Evolutionary conservation across 1,140 invertebrate species (phyloP).

Genomic region (Pseudobourletiella spinata): DNA sequence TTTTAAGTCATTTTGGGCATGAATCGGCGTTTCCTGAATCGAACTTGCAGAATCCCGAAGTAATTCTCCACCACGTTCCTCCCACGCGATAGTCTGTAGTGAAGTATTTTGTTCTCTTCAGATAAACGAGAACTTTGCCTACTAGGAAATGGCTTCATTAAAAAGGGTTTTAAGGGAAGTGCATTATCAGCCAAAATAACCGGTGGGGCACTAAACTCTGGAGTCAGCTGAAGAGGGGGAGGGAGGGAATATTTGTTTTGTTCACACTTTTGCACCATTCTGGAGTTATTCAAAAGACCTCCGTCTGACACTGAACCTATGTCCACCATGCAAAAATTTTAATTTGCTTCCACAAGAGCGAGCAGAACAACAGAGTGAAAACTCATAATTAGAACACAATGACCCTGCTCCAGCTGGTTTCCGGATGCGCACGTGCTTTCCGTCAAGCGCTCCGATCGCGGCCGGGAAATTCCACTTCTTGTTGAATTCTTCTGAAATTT

Average conservation of each 20-base stretch:
- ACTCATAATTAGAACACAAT: constrained; percentile 44
- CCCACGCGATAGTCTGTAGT: constrained; percentile 35
- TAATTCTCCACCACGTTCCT: constrained; percentile 45
- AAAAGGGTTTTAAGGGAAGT: constrained; percentile 31
- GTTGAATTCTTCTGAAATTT: constrained; percentile 37
- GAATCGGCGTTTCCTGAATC: constrained; percentile 35
- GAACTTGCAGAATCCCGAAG: constrained; percentile 45
- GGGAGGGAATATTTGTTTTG: constrained; percentile 15
- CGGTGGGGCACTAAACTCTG: constrained; percentile 11
- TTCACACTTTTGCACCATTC: constrained; percentile 14
- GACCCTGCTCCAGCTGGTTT: constrained; percentile 35
- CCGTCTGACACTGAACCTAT: constrained; percentile 33
- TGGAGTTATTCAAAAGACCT: constrained; percentile 1
- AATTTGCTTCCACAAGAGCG: constrained; percentile 36
- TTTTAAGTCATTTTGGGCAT: neutral
- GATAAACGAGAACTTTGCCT: constrained; percentile 17
- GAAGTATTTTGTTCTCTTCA: constrained; percentile 3
- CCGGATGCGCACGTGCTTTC: constrained; percentile 1
- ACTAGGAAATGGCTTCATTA: constrained; percentile 41
- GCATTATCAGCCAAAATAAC: constrained; percentile 36
- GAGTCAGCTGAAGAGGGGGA: neutral
- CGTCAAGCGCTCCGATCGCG: neutral
- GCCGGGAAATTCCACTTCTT: neutral
- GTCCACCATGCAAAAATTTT: constrained; percentile 37
- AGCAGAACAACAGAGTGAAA: constrained; percentile 36